Evolutionary conservation across 2,888 invertebrate species (phyloP), one percentile per base, ranked within the genome.

Genomic region (Cephus sareptanus): DNA sequence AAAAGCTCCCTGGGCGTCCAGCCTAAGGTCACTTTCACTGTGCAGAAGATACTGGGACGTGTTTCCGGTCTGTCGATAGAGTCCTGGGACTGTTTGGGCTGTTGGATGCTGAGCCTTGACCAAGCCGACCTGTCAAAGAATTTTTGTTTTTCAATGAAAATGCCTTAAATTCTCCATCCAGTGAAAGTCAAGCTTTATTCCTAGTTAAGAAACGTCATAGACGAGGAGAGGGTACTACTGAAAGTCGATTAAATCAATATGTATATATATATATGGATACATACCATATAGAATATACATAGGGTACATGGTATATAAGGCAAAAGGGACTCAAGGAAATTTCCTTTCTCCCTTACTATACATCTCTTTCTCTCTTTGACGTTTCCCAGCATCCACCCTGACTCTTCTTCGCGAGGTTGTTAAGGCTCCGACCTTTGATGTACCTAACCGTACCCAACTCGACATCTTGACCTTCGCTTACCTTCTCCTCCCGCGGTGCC

Each of bases 401-500:
- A 9, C 2, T 56, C 23, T 23, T 6, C 56, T 56, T 56, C 56
- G 56, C 23, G 23, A 23, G 56, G 23, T 56, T 56, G 56, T 56
- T 56, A 56, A 56, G 56, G 56, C 56, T 56, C 56, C 9, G 56
- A 56, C 56, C 56, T 56, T 56, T 56, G 56, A 56, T 56, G 56
- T 56, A 56, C 56, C 23, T 56, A 56, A 56, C 56, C 56, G 56
- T 56, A 56, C 56, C 56, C 23, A 56, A 56, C 9, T 56, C 56
- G 23, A 56, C 56, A 23, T 56, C 56, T 23, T 23, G 23, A 56
- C 56, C 56, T 56, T 56, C 31, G 69, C 56, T 77, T 80, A 91
- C 91, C 87, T 91, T 91, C 81, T 91, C 91, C 76, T 91, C 91
- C 34, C 91, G 83, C 15, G 91, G 91, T 40, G 91, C 91, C 91